Evolutionary conservation across 2,113 vertebrate species (phyloP).

Genomic region (Saguinus midas): DNA sequence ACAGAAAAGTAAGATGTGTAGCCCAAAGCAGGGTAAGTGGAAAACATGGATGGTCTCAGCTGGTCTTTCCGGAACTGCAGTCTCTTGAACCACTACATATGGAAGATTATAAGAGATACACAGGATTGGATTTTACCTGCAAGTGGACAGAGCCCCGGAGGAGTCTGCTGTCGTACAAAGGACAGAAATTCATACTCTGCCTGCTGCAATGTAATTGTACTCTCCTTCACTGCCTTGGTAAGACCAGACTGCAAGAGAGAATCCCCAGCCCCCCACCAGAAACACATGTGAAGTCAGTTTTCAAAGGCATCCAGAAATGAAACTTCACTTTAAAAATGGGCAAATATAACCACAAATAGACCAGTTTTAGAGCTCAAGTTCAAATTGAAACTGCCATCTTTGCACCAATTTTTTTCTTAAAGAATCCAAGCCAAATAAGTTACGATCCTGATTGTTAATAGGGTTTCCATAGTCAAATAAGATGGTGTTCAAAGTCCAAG

Average conservation of each 20-base stretch:
- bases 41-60: not conserved
- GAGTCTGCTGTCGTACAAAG: slow-evolving; percentile 94
- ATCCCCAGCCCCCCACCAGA: slow-evolving; percentile 59
- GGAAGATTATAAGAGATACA: slow-evolving; percentile 53
- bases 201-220: slow-evolving; percentile 91
- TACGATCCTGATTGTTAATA: slow-evolving; percentile 51
- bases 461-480: slow-evolving; percentile 63
- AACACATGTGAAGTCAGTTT: slow-evolving; percentile 63
- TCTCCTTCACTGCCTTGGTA: slow-evolving; percentile 94
- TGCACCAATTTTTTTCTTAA: slow-evolving; percentile 33
- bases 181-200: slow-evolving; percentile 98
- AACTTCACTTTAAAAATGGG: slow-evolving; percentile 63
- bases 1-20: slow-evolving; percentile 19
- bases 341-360: slow-evolving; percentile 36
- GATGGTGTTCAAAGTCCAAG: slow-evolving; percentile 58
- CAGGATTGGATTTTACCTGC: slow-evolving; percentile 88
- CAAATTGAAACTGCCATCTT: slow-evolving; percentile 50
- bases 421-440: slow-evolving; percentile 56
- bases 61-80: slow-evolving; percentile 37
- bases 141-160: slow-evolving; percentile 94
- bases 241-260: slow-evolving; percentile 93
- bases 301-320: slow-evolving; percentile 67
- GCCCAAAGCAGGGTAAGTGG: slow-evolving; percentile 21
- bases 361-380: slow-evolving; percentile 44
- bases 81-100: not conserved